A percentile compares a stretch with the other conserved stretches of the same genome.
phyloP scores from a whole-genome alignment of 2,888 invertebrate species.

The Watsonalla cultraria region DNA sequence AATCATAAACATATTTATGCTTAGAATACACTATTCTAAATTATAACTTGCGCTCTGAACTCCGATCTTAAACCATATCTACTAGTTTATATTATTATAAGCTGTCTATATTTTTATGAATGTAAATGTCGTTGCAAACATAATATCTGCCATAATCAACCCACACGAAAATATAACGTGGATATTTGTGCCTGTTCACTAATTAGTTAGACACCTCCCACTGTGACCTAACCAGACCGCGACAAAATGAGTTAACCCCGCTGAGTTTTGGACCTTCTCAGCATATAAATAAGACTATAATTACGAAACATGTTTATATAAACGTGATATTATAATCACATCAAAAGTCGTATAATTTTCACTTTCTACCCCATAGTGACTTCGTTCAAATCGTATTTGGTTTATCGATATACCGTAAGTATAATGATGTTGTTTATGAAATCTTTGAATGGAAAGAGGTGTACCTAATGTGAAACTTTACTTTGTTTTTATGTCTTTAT shows the following conservation, averaged over 20 bases:
- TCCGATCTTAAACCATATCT: neutral
- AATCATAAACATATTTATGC: too few relatives aligned
- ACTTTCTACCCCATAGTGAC: neutral
- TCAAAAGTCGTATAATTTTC: constrained; percentile 1
- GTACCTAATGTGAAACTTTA: neutral
- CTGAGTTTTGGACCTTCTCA: constrained; percentile 23
- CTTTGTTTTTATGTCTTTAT: too few relatives aligned
- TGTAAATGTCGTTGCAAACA: constrained; percentile 1
- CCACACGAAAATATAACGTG: constrained; percentile 13
- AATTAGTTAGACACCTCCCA: constrained; percentile 40
- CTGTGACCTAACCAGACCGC: constrained; percentile 32
- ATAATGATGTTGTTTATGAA: too few relatives aligned
- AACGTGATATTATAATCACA: constrained; percentile 1
- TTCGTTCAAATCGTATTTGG: neutral
- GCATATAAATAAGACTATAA: constrained; percentile 2
- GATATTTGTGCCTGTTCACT: constrained; percentile 25
- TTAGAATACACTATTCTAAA: too few relatives aligned
- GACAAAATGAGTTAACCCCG: constrained; percentile 33
- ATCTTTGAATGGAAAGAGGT: neutral
- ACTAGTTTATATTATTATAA: neutral
- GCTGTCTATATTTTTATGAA: neutral
- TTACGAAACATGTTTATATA: neutral
- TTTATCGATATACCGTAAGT: neutral
- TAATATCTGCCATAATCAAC: constrained; percentile 8
- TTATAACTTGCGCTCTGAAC: neutral